Evolutionary conservation across 2,797 vertebrate species (phyloP).

Genomic region (Hozukius guyotensis): DNA sequence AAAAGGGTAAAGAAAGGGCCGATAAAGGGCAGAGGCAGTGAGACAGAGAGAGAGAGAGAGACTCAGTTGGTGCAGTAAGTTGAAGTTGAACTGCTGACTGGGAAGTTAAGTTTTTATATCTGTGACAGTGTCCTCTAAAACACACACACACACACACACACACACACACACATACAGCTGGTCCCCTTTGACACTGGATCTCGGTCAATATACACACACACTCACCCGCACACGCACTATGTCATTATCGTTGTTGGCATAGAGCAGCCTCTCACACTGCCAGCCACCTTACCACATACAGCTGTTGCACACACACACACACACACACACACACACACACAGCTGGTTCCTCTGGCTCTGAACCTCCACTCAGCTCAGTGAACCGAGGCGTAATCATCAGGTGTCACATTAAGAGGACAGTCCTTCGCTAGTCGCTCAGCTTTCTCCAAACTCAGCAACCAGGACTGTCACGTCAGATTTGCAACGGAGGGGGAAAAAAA

Average conservation of each 20-base stretch:
- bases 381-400: conserved; percentile 69
- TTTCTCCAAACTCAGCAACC: conserved; percentile 64
- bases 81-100: conserved; percentile 63
- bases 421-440: conserved; percentile 36
- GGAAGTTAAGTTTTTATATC: conserved; percentile 56
- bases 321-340: conserved; percentile 36
- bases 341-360: conserved; percentile 53
- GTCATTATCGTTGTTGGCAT: conserved; percentile 72
- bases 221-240: conserved; percentile 44
- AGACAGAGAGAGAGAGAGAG: neutral
- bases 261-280: conserved; percentile 40
- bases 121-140: conserved; percentile 56
- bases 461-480: conserved; percentile 49
- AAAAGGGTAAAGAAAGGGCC: conserved; percentile 37
- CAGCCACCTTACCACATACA: conserved; percentile 65
- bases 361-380: conserved; percentile 50
- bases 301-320: conserved; percentile 22
- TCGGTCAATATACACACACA: conserved; percentile 56
- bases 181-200: conserved; percentile 60
- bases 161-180: conserved; percentile 35
- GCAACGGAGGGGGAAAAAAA: neutral
- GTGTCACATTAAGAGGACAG: conserved; percentile 72
- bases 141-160: conserved; percentile 22
- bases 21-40: conserved; percentile 43
- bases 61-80: conserved; percentile 9